These are phyloP conservation scores for Euzophera pinguis DNA, from an alignment of 2,888 invertebrate genomes.

Conservation along the genomic window DNA sequence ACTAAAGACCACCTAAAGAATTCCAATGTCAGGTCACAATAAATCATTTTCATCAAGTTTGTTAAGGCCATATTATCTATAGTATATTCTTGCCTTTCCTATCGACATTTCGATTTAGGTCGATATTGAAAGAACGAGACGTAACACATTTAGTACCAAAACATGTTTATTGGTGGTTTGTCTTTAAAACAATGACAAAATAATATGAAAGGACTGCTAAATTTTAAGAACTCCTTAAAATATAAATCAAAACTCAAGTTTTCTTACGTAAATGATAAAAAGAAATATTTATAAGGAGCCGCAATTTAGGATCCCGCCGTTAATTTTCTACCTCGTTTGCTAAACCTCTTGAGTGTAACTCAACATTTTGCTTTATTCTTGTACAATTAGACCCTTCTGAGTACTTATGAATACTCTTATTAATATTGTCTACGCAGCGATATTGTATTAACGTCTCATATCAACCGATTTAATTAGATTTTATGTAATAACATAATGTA, in stretches of 20 bases:
- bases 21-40: no score
- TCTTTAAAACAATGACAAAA: no score
- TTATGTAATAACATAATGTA: not conserved
- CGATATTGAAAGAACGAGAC: no score
- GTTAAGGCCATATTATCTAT: no score
- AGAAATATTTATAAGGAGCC: conserved; percentile 1
- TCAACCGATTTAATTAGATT: not conserved
- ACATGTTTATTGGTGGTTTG: no score
- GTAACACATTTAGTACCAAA: no score
- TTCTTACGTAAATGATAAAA: not conserved
- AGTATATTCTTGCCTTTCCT: no score
- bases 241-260: not conserved
- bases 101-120: no score
- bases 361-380: conserved; percentile 8
- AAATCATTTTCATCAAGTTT: no score
- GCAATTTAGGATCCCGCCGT: not conserved
- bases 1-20: no score
- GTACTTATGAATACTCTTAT: not conserved
- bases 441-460: conserved; percentile 16
- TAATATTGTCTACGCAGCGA: not conserved
- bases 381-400: conserved; percentile 1
- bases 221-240: not conserved
- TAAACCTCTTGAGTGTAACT: conserved; percentile 5
- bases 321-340: conserved; percentile 5
- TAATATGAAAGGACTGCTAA: no score